Percentiles rank a stretch among this genome's conserved stretches.
These are phyloP conservation scores for Halictus quadricinctus DNA, from an alignment of 2,888 invertebrate genomes.

Conservation along the genomic window DNA sequence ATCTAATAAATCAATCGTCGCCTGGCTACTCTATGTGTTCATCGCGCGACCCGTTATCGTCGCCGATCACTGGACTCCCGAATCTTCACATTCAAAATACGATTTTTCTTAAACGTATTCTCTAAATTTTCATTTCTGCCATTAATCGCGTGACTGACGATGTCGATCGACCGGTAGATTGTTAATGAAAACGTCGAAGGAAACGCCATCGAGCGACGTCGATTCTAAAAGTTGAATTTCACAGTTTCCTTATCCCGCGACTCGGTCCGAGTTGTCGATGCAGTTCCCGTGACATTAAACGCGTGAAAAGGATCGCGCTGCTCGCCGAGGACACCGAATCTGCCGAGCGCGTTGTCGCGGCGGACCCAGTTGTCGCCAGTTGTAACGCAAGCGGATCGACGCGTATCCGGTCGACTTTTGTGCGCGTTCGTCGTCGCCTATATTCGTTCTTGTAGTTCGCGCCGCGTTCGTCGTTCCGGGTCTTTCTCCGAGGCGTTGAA, in stretches of 20 bases:
- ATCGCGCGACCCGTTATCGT: constrained; percentile 53
- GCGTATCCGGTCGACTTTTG: constrained; percentile 24
- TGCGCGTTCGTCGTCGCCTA: background rate
- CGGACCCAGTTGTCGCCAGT: background rate
- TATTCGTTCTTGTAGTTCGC: constrained; percentile 9
- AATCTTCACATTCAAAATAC: no score
- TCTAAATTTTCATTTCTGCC: no score
- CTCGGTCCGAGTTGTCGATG: background rate
- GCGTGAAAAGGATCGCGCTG: background rate
- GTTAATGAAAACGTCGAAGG: no score
- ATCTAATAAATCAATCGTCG: constrained; percentile 66
- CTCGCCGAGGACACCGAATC: background rate
- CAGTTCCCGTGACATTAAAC: background rate
- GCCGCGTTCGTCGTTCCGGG: background rate
- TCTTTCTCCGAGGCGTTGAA: constrained; percentile 10
- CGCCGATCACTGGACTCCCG: constrained; percentile 10
- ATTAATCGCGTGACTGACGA: background rate
- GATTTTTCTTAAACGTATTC: background rate
- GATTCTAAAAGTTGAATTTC: background rate
- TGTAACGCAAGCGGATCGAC: background rate
- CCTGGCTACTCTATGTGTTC: constrained; percentile 46
- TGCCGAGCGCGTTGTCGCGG: background rate
- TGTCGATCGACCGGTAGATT: background rate
- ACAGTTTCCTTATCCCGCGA: background rate
- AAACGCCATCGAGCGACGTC: no score